phyloP scores from a whole-genome alignment of 2,797 vertebrate species.

The Cercopithecus hamlyni region DNA sequence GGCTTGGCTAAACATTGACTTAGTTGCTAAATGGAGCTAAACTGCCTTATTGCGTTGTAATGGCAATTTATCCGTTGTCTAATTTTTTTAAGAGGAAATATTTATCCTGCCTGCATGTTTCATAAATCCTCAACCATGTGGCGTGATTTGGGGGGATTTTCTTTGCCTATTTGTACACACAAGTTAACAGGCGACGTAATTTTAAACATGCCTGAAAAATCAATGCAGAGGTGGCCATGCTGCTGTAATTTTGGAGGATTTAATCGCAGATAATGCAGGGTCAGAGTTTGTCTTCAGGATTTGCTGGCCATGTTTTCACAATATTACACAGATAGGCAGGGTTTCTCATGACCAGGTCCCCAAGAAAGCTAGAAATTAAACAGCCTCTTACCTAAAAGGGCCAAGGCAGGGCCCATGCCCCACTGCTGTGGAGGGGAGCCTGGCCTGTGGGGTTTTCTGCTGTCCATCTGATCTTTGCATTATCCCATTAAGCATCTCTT shows the following conservation, averaged over 20 bases:
- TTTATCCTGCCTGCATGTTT: slow-evolving; percentile 41
- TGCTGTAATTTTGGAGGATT: neutral
- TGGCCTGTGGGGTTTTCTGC: fast-evolving
- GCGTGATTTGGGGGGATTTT: neutral
- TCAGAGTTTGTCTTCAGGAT: fast-evolving
- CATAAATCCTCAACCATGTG: neutral
- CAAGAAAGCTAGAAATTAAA: neutral
- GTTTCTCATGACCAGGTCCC: neutral
- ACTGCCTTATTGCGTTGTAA: slow-evolving; percentile 63
- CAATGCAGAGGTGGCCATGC: slow-evolving; percentile 52
- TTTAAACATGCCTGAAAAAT: slow-evolving; percentile 62
- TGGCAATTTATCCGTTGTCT: slow-evolving; percentile 66
- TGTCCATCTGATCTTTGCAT: neutral
- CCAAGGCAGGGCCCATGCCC: fast-evolving
- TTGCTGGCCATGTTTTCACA: fast-evolving
- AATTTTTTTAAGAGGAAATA: slow-evolving; percentile 52
- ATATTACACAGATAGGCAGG: fast-evolving
- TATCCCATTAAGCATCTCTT: neutral
- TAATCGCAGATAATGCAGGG: neutral
- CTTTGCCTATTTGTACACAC: slow-evolving; percentile 57
- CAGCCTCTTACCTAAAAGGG: fast-evolving
- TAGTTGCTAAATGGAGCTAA: slow-evolving; percentile 81
- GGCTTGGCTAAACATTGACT: slow-evolving; percentile 80
- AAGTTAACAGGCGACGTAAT: slow-evolving; percentile 54
- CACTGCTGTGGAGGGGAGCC: fast-evolving